phyloP scores from a whole-genome alignment of 2,888 invertebrate genomes.

The Pycnomerus fuliginosus region DNA sequence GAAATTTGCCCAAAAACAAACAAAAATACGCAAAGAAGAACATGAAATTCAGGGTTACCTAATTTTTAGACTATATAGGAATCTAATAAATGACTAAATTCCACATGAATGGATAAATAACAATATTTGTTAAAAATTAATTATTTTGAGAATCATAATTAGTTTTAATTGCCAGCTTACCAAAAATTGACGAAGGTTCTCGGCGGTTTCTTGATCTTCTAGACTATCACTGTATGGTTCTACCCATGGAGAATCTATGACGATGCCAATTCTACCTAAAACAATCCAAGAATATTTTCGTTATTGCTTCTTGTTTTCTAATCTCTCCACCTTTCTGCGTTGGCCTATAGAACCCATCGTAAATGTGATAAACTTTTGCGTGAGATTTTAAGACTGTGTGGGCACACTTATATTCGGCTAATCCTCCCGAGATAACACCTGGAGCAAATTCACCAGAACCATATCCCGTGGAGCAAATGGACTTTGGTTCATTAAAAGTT shows the following conservation, averaged over 20 bases:
- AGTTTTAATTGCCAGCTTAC: too few species aligned
- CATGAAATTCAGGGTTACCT: too few species aligned
- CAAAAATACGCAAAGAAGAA: too few species aligned
- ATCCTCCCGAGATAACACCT: slow-evolving; percentile 50
- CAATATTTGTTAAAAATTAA: too few species aligned
- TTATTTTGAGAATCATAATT: too few species aligned
- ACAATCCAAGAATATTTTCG: too few species aligned
- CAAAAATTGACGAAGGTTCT: slow-evolving; percentile 56
- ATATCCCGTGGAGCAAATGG: slow-evolving; percentile 39
- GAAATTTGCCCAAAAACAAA: too few species aligned
- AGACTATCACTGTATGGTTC: slow-evolving; percentile 52
- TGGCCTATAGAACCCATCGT: slow-evolving; percentile 57
- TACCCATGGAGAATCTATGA: slow-evolving; percentile 55
- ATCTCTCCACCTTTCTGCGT: slow-evolving; percentile 59
- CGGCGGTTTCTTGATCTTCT: slow-evolving; percentile 55
- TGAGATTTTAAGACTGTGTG: slow-evolving; percentile 66
- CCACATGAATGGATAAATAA: too few species aligned
- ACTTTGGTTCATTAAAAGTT: slow-evolving; percentile 56
- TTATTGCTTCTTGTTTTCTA: too few species aligned
- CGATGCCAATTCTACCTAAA: slow-evolving; percentile 59
- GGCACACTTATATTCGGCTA: slow-evolving; percentile 61
- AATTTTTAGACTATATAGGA: too few species aligned
- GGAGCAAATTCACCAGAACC: slow-evolving; percentile 41
- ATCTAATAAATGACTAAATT: too few species aligned
- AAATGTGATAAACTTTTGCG: slow-evolving; percentile 62